These are phyloP conservation scores for Cherax destructor DNA, from an alignment of 1,140 invertebrate species.

Conservation along the genomic window DNA sequence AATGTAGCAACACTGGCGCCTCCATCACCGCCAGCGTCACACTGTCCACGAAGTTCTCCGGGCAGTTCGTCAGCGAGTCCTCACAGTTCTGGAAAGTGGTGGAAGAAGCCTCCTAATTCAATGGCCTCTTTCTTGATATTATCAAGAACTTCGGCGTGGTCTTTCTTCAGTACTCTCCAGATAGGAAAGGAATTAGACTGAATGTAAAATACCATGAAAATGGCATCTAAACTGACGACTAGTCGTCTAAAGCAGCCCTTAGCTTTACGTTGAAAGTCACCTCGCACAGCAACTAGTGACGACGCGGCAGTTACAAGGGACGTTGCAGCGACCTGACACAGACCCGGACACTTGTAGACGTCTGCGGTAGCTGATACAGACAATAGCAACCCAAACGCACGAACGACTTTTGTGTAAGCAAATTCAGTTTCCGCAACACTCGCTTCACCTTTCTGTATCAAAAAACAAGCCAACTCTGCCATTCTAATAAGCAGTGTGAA, in stretches of 20 bases:
- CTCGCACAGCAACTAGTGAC: neutral
- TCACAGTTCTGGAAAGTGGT: neutral
- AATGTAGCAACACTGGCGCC: neutral
- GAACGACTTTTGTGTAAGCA: neutral
- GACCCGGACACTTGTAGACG: neutral
- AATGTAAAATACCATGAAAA: neutral
- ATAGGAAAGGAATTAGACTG: neutral
- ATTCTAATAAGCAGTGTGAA: no score
- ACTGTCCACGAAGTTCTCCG: neutral
- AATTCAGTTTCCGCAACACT: no score
- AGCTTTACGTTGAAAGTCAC: neutral
- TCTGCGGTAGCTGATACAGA: neutral
- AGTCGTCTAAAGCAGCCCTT: neutral
- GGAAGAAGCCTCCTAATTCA: neutral
- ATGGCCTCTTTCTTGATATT: neutral
- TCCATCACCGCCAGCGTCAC: neutral
- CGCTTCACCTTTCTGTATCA: no score
- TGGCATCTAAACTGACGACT: neutral
- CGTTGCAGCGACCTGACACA: neutral
- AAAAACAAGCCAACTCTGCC: neutral
- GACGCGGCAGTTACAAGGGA: neutral
- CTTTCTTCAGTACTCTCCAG: neutral
- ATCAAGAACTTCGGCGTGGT: neutral
- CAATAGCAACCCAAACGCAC: neutral
- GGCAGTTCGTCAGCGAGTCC: neutral